Evolutionary conservation across 2,888 invertebrate species (phyloP), one percentile per base, ranked within the genome.

Genomic region (Diaphora mendica): DNA sequence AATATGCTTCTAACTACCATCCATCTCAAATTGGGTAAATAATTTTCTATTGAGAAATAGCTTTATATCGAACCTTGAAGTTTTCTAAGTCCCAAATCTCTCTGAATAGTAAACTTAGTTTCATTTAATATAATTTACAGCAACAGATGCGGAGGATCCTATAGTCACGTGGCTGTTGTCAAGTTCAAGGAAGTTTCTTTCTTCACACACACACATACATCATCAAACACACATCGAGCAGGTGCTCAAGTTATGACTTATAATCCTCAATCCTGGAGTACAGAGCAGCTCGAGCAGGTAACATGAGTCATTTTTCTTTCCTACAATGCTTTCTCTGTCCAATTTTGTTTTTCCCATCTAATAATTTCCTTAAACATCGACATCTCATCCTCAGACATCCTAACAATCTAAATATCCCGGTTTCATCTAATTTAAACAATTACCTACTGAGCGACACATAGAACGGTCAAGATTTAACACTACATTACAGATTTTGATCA

Each of bases 391-490:
- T n/a, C n/a, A 33, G 17, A 55, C 23, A 30, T 55, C 3, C 33
- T 39, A 70, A 64, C 70, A 39, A 30, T 78, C 76, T 72, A 78
- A 79, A 78, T 77, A 85, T 64, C 39, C 71, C 77, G 70, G 70
- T 4, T 68, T 62, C 33, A 73, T 74, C 77, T 85, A 82, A 75
- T 82, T 79, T 84, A 82, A 74, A 84, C 78, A 85, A 79, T 73
- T 73, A 82, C 74, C 86, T 85, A 84, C 82, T 68, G 82, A 84
- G 86, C 86, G 77, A 82, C 80, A 85, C 80, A 84, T 73, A 84
- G 71, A 82, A 78, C 72, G 74, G 77, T 76, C 79, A 80, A 76
- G 35, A 55, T 42, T 66, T 35, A 48, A 69, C 33, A 62, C 82
- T 78, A 82, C 42, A 62, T 5, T 62, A 62, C 80, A 72, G 73